Evolutionary conservation across 2,113 vertebrate genomes (phyloP), one percentile per base, ranked within the genome.

Genomic region (Hippoglossus stenolepis): DNA sequence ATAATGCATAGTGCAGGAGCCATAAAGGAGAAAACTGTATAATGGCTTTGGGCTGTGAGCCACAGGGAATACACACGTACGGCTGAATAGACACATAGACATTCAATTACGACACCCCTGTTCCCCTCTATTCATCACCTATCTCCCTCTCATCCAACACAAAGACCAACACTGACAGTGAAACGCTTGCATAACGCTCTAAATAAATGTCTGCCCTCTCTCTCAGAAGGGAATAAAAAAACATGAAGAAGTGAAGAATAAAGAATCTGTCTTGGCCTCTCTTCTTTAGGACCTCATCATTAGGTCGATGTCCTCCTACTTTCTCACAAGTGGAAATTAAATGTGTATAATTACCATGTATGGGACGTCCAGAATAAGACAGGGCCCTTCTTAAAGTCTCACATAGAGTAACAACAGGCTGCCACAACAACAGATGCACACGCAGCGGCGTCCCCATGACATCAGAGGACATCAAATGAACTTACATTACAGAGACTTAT

Each of bases 331-430:
- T 80, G 61, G 43, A 82, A 87, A 75, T 85, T 59, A 77, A 85
- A 85, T 72, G 75, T 86, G 72, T 78, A 66, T 87, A 91, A 91
- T 91, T 88, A 89, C 11, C 45, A 80, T 70, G 75, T 66, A 57
- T 24, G 43, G 72, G 75, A 88, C 87, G 77, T 67, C 59, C 79
- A 77, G 71, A 85, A 68, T 54, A 82, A 84, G 83, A 82, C 68
- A 85, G 70, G 64, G 59, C 81, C 76, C 60, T 65, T 81, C 81
- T 85, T 87, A 68, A 75, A 56, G 70, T 65, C 77, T 85, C 86
- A 84, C 71, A 79, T 61, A 54, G 35, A 64, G 73, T 90, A 91
- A 91, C 90, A 83, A 90, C 71, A 85, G 78, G 79, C 85, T 91
- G 89, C 80, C 69, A 68, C 35, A 6, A 77, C 60, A 66, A 80